Evolutionary conservation across 2,113 vertebrate species (phyloP).

Genomic region (Pachyramphus minor): DNA sequence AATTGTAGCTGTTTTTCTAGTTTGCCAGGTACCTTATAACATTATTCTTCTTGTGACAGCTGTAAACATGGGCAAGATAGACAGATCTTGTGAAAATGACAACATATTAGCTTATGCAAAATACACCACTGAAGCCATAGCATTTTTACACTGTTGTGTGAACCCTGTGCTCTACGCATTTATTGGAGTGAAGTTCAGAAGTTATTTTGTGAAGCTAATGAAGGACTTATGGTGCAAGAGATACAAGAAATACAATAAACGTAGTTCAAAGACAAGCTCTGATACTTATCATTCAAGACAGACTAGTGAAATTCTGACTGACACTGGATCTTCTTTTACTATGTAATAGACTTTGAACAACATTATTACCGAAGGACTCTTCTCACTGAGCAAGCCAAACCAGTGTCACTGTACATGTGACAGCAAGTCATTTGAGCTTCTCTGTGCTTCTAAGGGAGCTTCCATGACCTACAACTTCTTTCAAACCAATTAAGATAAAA

Average conservation of each 20-base stretch:
- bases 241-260: conserved; percentile 64
- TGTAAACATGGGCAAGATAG: not conserved
- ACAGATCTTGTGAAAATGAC: conserved; percentile 22
- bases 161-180: conserved; percentile 94
- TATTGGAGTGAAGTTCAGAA: conserved; percentile 87
- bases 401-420: not conserved
- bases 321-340: conserved; percentile 82
- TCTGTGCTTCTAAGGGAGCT: not conserved
- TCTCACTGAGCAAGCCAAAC: not conserved
- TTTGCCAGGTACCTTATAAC: conserved; percentile 88
- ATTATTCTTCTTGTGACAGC: conserved; percentile 72
- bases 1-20: conserved; percentile 83
- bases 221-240: conserved; percentile 78
- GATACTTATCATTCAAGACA: conserved; percentile 72
- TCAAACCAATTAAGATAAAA: not conserved
- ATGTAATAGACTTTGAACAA: conserved; percentile 58
- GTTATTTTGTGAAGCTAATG: conserved; percentile 83
- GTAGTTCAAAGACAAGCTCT: conserved; percentile 64
- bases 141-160: conserved; percentile 90
- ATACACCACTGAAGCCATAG: conserved; percentile 74
- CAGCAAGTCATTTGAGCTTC: not conserved
- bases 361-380: not conserved
- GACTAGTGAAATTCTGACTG: conserved; percentile 72
- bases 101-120: conserved; percentile 15
- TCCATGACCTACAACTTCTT: not conserved